Conservation (phyloP, 92 coral and sea anemone species). For the Epizoanthus scotinus region DNA sequence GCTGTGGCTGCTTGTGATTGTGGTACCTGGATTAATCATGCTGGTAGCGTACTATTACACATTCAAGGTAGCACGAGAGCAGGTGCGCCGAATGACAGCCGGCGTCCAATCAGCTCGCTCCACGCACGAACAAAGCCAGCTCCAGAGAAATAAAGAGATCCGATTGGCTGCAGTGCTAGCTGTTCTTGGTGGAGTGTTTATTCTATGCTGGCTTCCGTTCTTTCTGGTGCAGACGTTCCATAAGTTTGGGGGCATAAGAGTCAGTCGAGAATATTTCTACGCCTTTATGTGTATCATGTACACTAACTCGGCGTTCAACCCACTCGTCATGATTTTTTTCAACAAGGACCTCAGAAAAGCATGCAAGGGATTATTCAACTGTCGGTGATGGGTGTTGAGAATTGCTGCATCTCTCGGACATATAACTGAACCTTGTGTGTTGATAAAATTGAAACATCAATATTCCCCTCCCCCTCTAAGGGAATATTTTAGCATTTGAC, state of each 20-base stretch:
- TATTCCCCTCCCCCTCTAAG: too few relatives aligned
- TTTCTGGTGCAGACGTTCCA: constrained; percentile 41
- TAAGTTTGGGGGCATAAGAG: constrained; percentile 21
- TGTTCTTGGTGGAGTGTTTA: constrained; percentile 38
- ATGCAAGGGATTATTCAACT: neutral
- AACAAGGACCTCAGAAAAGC: constrained; percentile 35
- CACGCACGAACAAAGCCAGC: neutral
- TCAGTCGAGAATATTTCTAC: constrained; percentile 21
- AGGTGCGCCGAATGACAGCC: constrained; percentile 8
- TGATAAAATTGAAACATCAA: too few relatives aligned
- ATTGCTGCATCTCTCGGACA: neutral
- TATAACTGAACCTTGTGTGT: too few relatives aligned
- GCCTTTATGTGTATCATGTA: constrained; percentile 42
- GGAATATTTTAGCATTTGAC: too few relatives aligned
- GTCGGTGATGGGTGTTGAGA: neutral
- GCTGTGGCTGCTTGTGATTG: constrained; percentile 40
- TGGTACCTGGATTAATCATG: constrained; percentile 22
- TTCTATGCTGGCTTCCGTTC: constrained; percentile 44
- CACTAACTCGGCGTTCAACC: constrained; percentile 43
- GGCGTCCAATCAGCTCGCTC: neutral
- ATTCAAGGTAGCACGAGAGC: constrained; percentile 25
- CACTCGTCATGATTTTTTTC: constrained; percentile 15
- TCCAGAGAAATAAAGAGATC: constrained; percentile 28
- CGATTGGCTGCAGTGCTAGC: constrained; percentile 38
- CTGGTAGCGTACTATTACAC: constrained; percentile 15